phyloP scores from a whole-genome alignment of 2,888 invertebrate genomes.

The Timema podura region DNA sequence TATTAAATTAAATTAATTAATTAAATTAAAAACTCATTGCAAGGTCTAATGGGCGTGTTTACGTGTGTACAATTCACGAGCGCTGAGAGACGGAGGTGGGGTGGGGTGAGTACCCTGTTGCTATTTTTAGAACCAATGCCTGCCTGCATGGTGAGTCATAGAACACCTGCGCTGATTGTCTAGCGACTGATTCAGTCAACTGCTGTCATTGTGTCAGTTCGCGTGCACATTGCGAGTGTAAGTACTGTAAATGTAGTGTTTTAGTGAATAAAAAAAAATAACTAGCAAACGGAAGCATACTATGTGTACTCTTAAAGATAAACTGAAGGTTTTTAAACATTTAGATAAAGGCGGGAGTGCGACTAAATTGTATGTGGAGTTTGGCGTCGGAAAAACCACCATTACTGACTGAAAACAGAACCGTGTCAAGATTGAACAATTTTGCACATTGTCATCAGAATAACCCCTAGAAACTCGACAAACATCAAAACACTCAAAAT shows the following conservation, averaged over 20 bases:
- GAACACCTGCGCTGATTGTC: background rate
- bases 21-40: background rate
- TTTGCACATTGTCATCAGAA: background rate
- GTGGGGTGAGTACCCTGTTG: background rate
- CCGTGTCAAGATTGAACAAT: constrained; percentile 3
- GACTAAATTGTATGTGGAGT: background rate
- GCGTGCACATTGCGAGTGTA: background rate
- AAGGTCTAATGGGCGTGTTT: background rate
- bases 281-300: background rate
- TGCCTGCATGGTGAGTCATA: background rate
- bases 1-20: background rate
- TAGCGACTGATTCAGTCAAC: background rate
- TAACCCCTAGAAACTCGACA: background rate
- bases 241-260: background rate
- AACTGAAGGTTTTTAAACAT: background rate
- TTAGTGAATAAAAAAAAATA: background rate
- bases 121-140: no score
- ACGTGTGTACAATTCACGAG: background rate
- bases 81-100: background rate
- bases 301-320: constrained; percentile 3
- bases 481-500: background rate
- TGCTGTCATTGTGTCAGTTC: background rate
- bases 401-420: background rate
- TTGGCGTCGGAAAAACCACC: background rate
- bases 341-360: background rate